These are phyloP conservation scores for Tenthredo amoena DNA, from an alignment of 2,888 invertebrate species.

Conservation along the genomic window DNA sequence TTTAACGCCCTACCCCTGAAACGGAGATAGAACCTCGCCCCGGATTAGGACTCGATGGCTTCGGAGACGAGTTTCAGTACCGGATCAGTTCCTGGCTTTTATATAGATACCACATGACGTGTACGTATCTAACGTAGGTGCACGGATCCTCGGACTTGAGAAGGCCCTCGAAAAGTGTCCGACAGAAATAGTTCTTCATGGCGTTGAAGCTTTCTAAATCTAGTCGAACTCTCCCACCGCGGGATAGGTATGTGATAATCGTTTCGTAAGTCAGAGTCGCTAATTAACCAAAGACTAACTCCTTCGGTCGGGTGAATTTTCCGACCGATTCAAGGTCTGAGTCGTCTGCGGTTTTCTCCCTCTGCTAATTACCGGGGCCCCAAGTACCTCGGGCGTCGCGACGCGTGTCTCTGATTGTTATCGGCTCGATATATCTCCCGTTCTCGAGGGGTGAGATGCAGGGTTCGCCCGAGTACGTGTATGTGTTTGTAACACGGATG, in stretches of 20 bases:
- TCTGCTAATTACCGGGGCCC: constrained; percentile 37
- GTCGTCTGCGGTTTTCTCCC: constrained; percentile 51
- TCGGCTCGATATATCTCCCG: constrained; percentile 49
- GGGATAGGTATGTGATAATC: constrained; percentile 23
- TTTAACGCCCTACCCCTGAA: constrained; percentile 26
- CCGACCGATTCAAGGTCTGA: constrained; percentile 51
- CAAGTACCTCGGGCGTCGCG: constrained; percentile 49
- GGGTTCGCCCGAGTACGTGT: not conserved
- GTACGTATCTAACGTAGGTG: not conserved
- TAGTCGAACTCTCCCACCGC: not conserved
- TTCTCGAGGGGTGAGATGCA: constrained; percentile 29
- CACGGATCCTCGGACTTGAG: not conserved
- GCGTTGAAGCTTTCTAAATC: not conserved
- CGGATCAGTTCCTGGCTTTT: constrained; percentile 36
- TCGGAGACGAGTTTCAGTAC: constrained; percentile 39
- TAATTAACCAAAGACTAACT: constrained; percentile 52
- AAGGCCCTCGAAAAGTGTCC: not conserved
- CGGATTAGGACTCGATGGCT: constrained; percentile 46
- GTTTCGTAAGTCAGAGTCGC: constrained; percentile 28
- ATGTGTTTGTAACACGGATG: not conserved
- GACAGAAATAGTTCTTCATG: not conserved
- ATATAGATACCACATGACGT: not conserved
- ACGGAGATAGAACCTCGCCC: constrained; percentile 52
- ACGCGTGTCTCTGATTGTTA: constrained; percentile 52
- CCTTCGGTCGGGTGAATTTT: constrained; percentile 50